Evolutionary conservation across 92 coral and sea anemone genomes (phyloP), one percentile per base, ranked within the genome.

Genomic region (Phenganax stokvisi): DNA sequence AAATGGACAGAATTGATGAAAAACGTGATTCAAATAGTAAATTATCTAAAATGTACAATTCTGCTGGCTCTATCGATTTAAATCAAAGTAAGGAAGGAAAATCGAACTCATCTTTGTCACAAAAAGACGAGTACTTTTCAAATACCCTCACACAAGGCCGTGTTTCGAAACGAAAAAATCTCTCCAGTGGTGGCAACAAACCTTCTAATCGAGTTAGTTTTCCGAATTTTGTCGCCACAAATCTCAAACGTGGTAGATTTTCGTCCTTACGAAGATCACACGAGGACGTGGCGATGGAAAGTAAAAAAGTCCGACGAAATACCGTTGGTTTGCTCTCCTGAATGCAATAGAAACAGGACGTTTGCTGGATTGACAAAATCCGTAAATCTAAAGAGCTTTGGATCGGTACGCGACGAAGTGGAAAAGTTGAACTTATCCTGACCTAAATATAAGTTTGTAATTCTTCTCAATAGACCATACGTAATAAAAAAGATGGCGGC

Each of bases 211-310:
- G 86, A n/a, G 83, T 80, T 54, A 90, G 87, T 47, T 94, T 91
- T 57, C 97, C 90, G 64, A 94, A 94, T 80, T 94, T 94, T 71
- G 98, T 94, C 37, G 86, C 90, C 12, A 91, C 96, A 13, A 65
- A 88, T 30, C 77, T 94, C 9, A 90, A 86, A 74, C 92, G 94
- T 27, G 94, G 98, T 15, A 88, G 85, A 71, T 94, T 91, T 84
- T 88, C 97, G 59, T 94, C 98, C 51, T 80, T 94, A 8, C 89
- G 98, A 64, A 86, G 89, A 1, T 94, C 98, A 12, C 87, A 74
- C 60, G 98, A 94, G 56, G 87, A 93, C 37, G 82, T 92, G 64
- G 87, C 91, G 31, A 66, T 0, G 3, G 8, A 62, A 77, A 10
- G 57, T 57, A 54, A 57, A 9, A 68, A 77, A 17, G 57, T 12